Percentiles rank a stretch among this genome's conserved stretches.
Evolutionary conservation across 2,888 invertebrate species (phyloP).

Genomic region (Leucozona laternaria): DNA sequence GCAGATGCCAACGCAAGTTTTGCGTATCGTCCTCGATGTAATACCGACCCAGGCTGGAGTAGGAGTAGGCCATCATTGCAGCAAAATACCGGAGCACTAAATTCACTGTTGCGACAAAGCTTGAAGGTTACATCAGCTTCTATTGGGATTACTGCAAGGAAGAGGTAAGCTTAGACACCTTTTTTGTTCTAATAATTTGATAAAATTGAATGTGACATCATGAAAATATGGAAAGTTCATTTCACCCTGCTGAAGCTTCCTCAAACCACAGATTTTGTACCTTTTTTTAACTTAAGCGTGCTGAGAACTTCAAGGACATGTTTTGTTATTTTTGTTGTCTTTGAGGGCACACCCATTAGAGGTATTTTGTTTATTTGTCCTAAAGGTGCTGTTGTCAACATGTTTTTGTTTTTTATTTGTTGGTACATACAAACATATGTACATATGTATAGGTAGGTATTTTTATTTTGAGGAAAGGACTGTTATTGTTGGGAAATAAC

Average conservation of each 20-base stretch:
- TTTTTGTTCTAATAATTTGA: slow-evolving; percentile 42
- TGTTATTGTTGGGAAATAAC: slow-evolving; percentile 2
- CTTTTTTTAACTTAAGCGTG: slow-evolving; percentile 8
- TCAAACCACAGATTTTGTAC: slow-evolving; percentile 23
- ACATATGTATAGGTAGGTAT: background rate
- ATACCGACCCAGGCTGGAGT: slow-evolving; percentile 66
- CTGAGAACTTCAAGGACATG: slow-evolving; percentile 45
- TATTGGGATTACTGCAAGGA: slow-evolving; percentile 53
- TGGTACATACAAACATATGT: background rate
- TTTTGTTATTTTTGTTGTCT: slow-evolving; percentile 9
- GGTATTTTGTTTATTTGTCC: slow-evolving; percentile 37
- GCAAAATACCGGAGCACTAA: slow-evolving; percentile 52
- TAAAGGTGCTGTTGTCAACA: slow-evolving; percentile 28
- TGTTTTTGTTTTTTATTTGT: slow-evolving; percentile 1
- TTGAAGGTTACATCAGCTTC: slow-evolving; percentile 69
- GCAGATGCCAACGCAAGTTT: slow-evolving; percentile 48
- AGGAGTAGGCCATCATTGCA: slow-evolving; percentile 31
- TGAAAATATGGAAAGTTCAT: background rate
- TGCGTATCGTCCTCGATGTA: slow-evolving; percentile 44
- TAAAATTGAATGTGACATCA: slow-evolving; percentile 61
- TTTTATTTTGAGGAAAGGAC: background rate
- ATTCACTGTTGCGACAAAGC: slow-evolving; percentile 54
- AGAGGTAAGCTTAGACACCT: slow-evolving; percentile 45
- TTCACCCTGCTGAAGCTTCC: background rate
- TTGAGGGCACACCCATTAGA: slow-evolving; percentile 46